These are phyloP conservation scores for Patella pellucida DNA, from an alignment of 2,888 invertebrate species.

Conservation along the genomic window DNA sequence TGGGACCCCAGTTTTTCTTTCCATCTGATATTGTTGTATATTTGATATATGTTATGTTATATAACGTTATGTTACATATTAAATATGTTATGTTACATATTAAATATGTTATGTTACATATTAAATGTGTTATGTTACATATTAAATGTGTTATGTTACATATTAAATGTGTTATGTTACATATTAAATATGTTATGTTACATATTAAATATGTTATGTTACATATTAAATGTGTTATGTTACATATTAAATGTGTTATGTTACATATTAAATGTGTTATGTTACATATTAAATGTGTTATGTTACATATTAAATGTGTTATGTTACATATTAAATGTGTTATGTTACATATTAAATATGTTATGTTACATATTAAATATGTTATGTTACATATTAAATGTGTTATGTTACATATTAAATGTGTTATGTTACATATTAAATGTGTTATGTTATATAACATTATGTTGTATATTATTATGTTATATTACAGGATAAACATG, in stretches of 20 bases:
- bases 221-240: constrained; percentile 24
- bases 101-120: not conserved
- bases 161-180: not conserved
- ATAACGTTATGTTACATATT: too few relatives aligned
- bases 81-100: not conserved
- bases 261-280: too few relatives aligned
- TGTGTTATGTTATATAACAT: not conserved
- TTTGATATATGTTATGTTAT: too few relatives aligned
- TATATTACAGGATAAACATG: constrained; percentile 84
- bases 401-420: constrained; percentile 25
- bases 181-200: not conserved
- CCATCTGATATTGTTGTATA: too few relatives aligned
- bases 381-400: not conserved
- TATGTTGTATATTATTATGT: not conserved
- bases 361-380: not conserved
- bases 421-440: constrained; percentile 18
- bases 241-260: not conserved
- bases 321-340: too few relatives aligned
- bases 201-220: constrained; percentile 14
- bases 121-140: too few relatives aligned
- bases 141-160: constrained; percentile 20
- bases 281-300: not conserved
- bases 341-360: not conserved
- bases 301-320: not conserved
- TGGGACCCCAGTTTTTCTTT: too few relatives aligned